These are phyloP conservation scores for Oceanodroma tethys DNA, from an alignment of 2,113 vertebrate genomes.

Conservation along the genomic window DNA sequence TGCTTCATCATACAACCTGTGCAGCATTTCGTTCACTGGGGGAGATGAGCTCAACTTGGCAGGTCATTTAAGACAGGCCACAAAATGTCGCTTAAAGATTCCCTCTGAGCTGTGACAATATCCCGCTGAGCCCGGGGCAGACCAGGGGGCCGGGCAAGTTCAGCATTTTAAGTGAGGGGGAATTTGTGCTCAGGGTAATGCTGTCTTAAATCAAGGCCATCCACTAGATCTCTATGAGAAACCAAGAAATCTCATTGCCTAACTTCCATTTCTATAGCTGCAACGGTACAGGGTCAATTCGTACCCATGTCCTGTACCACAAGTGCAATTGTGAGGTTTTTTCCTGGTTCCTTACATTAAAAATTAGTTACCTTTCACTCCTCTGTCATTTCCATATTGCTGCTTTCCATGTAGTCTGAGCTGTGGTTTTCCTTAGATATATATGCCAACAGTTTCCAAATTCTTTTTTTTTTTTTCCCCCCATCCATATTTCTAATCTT, in stretches of 20 bases:
- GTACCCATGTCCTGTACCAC: background rate
- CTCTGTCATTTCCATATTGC: background rate
- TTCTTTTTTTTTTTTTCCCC: too few species aligned
- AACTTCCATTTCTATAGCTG: background rate
- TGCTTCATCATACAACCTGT: background rate
- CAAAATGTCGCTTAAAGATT: background rate
- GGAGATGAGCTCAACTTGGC: background rate
- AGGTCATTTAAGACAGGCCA: accelerated
- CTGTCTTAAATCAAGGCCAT: background rate
- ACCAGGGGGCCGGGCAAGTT: background rate
- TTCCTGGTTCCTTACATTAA: background rate
- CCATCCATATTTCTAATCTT: background rate
- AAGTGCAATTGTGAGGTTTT: accelerated
- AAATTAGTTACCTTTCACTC: background rate
- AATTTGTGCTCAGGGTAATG: background rate
- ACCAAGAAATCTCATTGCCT: background rate
- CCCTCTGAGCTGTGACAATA: background rate
- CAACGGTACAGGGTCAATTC: accelerated
- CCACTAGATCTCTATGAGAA: background rate
- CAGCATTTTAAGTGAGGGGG: background rate
- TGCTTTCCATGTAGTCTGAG: background rate
- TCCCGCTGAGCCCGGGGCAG: background rate
- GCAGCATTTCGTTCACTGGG: background rate
- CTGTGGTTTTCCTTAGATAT: background rate
- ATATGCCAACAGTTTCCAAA: background rate